Percentiles rank a stretch among this genome's conserved stretches.
These are phyloP conservation scores for Loris lydekkerianus DNA, from an alignment of 2,797 vertebrate species.

Conservation along the genomic window DNA sequence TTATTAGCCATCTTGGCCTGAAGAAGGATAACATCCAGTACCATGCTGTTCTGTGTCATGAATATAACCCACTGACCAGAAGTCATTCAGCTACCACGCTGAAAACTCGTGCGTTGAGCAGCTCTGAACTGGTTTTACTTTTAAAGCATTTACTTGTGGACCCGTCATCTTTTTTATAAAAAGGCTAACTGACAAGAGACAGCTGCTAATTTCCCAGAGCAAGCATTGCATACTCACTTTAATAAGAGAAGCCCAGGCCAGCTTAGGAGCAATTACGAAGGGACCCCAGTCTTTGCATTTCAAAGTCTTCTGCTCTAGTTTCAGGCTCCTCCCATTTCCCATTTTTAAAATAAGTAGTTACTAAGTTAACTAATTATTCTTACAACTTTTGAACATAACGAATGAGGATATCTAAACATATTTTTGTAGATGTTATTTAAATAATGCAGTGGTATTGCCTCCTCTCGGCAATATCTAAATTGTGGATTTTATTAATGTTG, in stretches of 20 bases:
- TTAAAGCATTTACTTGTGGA: slow-evolving; percentile 81
- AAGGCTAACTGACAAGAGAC: slow-evolving; percentile 83
- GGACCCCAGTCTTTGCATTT: slow-evolving; percentile 83
- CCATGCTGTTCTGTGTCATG: slow-evolving; percentile 2
- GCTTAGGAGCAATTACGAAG: slow-evolving; percentile 74
- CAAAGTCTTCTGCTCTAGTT: slow-evolving; percentile 76
- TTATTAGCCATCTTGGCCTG: background rate
- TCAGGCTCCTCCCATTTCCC: slow-evolving; percentile 53
- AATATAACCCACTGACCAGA: slow-evolving; percentile 63
- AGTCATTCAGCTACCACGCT: slow-evolving; percentile 36
- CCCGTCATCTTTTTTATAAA: slow-evolving; percentile 87
- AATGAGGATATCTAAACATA: slow-evolving; percentile 36
- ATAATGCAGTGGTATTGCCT: slow-evolving; percentile 61
- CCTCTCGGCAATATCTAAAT: slow-evolving; percentile 68
- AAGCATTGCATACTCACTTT: slow-evolving; percentile 78
- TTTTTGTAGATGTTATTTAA: slow-evolving; percentile 78
- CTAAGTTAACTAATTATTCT: slow-evolving; percentile 75
- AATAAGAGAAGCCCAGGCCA: slow-evolving; percentile 73
- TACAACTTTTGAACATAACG: slow-evolving; percentile 43
- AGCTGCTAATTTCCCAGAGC: slow-evolving; percentile 85
- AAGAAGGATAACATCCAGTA: slow-evolving; percentile 68
- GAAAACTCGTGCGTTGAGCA: slow-evolving; percentile 66
- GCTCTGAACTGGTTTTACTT: slow-evolving; percentile 79
- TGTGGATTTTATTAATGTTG: slow-evolving; percentile 60
- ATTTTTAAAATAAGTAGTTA: slow-evolving; percentile 63